Base-by-base conservation (phyloP, 2,113 vertebrate genomes). In the Spheniscus mendiculus region DNA sequence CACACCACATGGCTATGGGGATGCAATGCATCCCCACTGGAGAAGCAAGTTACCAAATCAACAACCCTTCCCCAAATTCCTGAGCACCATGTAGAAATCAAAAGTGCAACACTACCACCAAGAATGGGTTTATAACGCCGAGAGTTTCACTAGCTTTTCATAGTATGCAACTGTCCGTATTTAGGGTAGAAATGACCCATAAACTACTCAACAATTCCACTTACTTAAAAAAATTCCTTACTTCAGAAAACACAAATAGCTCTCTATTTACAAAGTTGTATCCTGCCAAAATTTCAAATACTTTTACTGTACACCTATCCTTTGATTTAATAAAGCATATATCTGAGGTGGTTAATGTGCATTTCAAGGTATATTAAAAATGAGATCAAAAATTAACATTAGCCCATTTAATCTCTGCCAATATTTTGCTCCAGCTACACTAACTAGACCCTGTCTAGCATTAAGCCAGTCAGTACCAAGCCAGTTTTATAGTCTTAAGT, bases 241-340 rank as follows among this genome's bases (percentile, higher is more conserved):
- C 23, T 79, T 61, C 52, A 89, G 50, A 84, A 86, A 73, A 82
- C 83, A 83, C 38, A 87, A 78, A 20, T 27, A 49, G 16, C 20
- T 62, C 47, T 69, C 23, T 87, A 70, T 77, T 92, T 67, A 91
- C 65, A 77, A 83, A 84, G 27, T 8, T 47, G 50, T 13, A 80
- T 22, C 62, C 74, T 94, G 81, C 66, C 89, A 95, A 82, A 70
- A 69, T n/a, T 66, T 80, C 17, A 55, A 79, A 55, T 63, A 58
- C 30, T 66, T 96, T 34, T 20, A n/a, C 56, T 85, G 66, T 76
- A 62, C n/a, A 66, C 10, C 18, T 62, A 69, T 22, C 84, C 73
- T 97, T 96, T 96, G 89, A 93, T 91, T 90, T 91, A 87, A 65
- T 34, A 89, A 94, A 76, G 50, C n/a, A 83, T 22, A 26, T 53